Evolutionary conservation across 1,140 invertebrate species (phyloP), one percentile per base, ranked within the genome.

Genomic region (Drosophila equinoxialis): DNA sequence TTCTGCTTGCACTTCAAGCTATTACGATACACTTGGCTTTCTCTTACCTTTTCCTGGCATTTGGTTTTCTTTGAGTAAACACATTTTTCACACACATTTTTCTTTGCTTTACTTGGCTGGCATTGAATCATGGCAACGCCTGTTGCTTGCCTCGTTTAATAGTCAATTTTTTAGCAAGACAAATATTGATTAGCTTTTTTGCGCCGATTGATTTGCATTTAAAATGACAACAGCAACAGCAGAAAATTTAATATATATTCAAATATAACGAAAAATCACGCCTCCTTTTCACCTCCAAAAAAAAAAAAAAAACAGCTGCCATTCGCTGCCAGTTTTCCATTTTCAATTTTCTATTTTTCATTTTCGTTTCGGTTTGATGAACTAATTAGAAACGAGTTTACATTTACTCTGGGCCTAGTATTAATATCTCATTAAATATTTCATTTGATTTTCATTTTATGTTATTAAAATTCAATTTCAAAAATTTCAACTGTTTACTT

Each of bases 351-450:
- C 26, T 17, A 17, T 17, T 17, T 17, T 17, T 17, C 20, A 14
- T 26, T 35, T n/a, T 61, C 42, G 26, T 58, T 63, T n/a, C 23
- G 20, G 48, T 76, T 66, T 60, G 69, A 76, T 14, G 26, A 59
- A 51, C 71, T 82, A 86, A 86, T 86, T 86, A 86, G 79, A 87
- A 86, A 77, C 59, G 83, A 74, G 70, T 83, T 84, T 84, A 68
- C 45, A 51, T 51, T 51, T 11, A 51, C 45, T 23, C 45, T 23
- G 45, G 17, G 8, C 72, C 75, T 77, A 64, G 81, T 69, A 83
- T 83, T 86, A 86, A 87, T 86, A 79, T 77, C 69, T 76, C 83
- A 86, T 86, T 83, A 79, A 83, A 87, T 86, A 87, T 86, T 86
- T 86, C 73, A 87, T 86, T 86, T 87, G 83, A 83, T 83, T 83